Evolutionary conservation across 2,888 invertebrate species (phyloP).

Genomic region (Hirtodrosophila duncani): DNA sequence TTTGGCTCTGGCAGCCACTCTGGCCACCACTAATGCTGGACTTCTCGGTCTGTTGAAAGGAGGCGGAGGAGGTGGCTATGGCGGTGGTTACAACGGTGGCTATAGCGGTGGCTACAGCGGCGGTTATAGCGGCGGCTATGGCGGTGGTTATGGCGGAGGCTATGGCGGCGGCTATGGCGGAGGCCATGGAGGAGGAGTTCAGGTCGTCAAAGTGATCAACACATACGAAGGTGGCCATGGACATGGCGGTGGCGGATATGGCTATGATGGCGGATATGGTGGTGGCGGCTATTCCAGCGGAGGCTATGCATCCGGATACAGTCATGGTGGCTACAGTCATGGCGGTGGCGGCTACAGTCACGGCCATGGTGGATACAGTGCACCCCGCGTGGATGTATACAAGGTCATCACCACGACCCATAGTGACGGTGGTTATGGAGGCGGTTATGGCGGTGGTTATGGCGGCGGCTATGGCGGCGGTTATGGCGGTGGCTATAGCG

Average conservation of each 20-base stretch:
- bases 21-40: slow-evolving; percentile 55
- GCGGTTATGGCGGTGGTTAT: slow-evolving; percentile 16
- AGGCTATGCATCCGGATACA: slow-evolving; percentile 16
- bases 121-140: slow-evolving; percentile 4
- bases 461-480: slow-evolving; percentile 21
- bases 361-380: slow-evolving; percentile 18
- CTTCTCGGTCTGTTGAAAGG: slow-evolving; percentile 53
- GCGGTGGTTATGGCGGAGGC: slow-evolving; percentile 14
- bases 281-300: slow-evolving; percentile 12
- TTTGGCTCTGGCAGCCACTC: slow-evolving; percentile 47
- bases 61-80: slow-evolving; percentile 36
- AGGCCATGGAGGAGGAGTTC: slow-evolving; percentile 24
- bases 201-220: slow-evolving; percentile 18
- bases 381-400: slow-evolving; percentile 33
- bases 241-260: slow-evolving; percentile 10
- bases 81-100: background rate
- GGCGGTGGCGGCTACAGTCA: slow-evolving; percentile 28
- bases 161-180: slow-evolving; percentile 20
- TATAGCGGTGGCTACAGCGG: slow-evolving; percentile 1
- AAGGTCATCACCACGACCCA: slow-evolving; percentile 40
- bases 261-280: slow-evolving; percentile 13
- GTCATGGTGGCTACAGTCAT: slow-evolving; percentile 16
- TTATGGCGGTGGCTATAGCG: slow-evolving; percentile 38
- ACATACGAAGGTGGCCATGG: slow-evolving; percentile 21
- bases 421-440: slow-evolving; percentile 23